Base-by-base conservation (phyloP, 2,888 invertebrate genomes). In the Eulithis prunata region DNA sequence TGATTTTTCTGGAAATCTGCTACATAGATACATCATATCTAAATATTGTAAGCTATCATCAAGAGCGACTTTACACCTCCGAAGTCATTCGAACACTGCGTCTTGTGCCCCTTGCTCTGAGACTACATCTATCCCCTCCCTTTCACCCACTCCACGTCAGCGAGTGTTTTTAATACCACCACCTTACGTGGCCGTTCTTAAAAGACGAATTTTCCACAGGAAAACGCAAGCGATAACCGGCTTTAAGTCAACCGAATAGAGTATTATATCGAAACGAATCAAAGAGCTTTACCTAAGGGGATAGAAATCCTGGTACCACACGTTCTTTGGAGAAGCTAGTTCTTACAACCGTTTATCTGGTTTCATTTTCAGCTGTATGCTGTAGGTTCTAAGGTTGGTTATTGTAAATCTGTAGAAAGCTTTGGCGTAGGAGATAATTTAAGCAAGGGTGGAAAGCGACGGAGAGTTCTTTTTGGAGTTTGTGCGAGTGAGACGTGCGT, bases 401-500 rank as follows among this genome's bases (percentile, higher is more conserved):
- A 84, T 87, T 68, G 59, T 71, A 72, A 36, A 62, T 68, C 55
- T 36, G 63, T 49, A 38, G 11, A 59, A 36, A 4, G 57, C 28
- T 55, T 53, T 55, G 56, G 64, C 5, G 76, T 80, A 81, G 76
- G 91, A 86, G 89, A 93, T 93, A 92, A 93, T 93, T 93, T 91
- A 92, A 92, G 92, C 91, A 89, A 86, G 91, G 93, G 90, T 88
- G 91, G 91, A 91, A 89, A 82, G 92, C 91, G 92, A 92, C 85
- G 85, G 92, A 86, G 81, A 87, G 89, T 92, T 92, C 92, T 93
- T 93, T 93, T 93, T 92, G 89, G 86, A 90, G 89, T 92, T 91
- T 89, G 93, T 92, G 93, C 89, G 93, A 93, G 92, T 90, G 93
- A 92, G 92, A 93, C 82, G 86, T 92, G 92, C 92, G 91, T 92